Percentiles rank a stretch among this genome's conserved stretches.
Evolutionary conservation across 2,113 vertebrate species (phyloP).

Genomic region (Lanius collurio): DNA sequence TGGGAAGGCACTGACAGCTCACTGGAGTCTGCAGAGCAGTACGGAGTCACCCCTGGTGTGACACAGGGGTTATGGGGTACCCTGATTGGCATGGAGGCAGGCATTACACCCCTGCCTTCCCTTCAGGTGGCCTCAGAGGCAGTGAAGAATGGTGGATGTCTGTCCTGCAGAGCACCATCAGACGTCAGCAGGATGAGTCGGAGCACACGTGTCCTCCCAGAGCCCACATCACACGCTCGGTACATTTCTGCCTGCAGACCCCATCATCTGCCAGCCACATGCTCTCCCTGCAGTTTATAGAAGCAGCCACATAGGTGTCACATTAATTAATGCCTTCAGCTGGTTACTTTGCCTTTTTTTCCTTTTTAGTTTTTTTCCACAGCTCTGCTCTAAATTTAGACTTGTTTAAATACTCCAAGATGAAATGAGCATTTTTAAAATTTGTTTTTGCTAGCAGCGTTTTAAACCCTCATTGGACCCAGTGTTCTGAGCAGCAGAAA

Average conservation of each 20-base stretch:
- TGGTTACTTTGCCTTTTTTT: slow-evolving; percentile 9
- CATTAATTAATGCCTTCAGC: background rate
- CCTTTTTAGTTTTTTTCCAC: background rate
- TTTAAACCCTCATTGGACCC: slow-evolving; percentile 1
- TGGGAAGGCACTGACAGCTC: background rate
- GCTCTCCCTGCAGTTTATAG: background rate
- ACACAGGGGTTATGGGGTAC: background rate
- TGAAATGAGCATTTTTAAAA: background rate
- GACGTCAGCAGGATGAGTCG: background rate
- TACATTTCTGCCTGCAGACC: background rate
- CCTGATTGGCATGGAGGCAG: rapidly evolving
- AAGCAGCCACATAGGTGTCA: background rate
- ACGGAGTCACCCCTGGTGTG: background rate
- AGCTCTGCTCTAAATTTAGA: background rate
- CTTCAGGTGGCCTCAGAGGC: background rate
- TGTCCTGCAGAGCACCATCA: background rate
- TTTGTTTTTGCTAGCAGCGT: background rate
- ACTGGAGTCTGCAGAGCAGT: background rate
- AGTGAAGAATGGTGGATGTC: background rate
- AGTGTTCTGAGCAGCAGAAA: background rate
- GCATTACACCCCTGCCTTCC: background rate
- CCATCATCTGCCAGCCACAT: background rate
- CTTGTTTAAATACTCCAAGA: slow-evolving; percentile 29
- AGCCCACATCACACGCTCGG: background rate
- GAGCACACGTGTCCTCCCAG: background rate